phyloP scores from a whole-genome alignment of 2,888 invertebrate species.

The Pollenia amentaria region DNA sequence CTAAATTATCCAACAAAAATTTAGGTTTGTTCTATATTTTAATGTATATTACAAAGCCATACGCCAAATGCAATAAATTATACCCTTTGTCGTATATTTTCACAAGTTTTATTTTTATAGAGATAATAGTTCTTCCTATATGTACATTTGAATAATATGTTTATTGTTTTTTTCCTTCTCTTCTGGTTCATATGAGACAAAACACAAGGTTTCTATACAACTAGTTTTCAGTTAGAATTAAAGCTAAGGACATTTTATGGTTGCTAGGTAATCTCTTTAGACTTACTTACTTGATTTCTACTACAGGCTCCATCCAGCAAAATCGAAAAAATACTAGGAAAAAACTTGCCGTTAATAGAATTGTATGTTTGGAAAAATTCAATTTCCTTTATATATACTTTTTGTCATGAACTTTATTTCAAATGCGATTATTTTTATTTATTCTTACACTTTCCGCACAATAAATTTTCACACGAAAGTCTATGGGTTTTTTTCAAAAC shows the following conservation, averaged over 20 bases:
- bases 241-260: conserved; percentile 60
- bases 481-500: conserved; percentile 32
- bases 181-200: conserved; percentile 19
- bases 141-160: conserved; percentile 9
- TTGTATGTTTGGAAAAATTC: conserved; percentile 53
- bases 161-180: neutral
- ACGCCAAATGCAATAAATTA: conserved; percentile 65
- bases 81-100: conserved; percentile 32
- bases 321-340: neutral
- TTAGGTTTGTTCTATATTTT: neutral
- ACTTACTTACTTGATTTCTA: conserved; percentile 64
- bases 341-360: conserved; percentile 45
- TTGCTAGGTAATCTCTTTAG: conserved; percentile 62
- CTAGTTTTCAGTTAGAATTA: conserved; percentile 33
- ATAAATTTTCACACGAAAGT: conserved; percentile 67
- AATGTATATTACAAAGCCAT: conserved; percentile 32
- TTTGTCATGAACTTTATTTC: conserved; percentile 30
- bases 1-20: conserved; percentile 10
- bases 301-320: conserved; percentile 30
- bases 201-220: conserved; percentile 15
- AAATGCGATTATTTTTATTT: conserved; percentile 19
- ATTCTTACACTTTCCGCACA: conserved; percentile 44
- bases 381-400: conserved; percentile 56
- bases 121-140: neutral
- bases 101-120: conserved; percentile 16